A percentile compares a stretch with the other conserved stretches of the same genome.
Evolutionary conservation across 2,797 vertebrate genomes (phyloP).

Genomic region (Liparis tanakae): DNA sequence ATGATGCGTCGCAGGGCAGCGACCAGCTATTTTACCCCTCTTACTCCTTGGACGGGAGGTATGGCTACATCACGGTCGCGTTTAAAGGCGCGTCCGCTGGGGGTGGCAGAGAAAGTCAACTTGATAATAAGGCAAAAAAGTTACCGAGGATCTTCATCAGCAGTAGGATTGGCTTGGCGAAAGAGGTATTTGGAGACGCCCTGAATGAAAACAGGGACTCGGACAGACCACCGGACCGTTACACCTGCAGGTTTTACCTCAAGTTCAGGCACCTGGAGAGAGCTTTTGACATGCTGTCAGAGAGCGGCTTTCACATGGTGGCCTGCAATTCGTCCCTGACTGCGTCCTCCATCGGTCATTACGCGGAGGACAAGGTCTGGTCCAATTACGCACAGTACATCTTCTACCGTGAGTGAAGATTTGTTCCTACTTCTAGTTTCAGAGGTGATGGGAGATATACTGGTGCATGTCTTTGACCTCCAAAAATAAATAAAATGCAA

Average conservation of each 20-base stretch:
- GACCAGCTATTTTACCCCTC: slow-evolving; percentile 90
- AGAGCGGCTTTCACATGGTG: slow-evolving; percentile 97
- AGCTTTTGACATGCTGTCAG: slow-evolving; percentile 98
- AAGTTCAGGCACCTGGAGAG: slow-evolving; percentile 96
- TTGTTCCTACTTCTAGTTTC: slow-evolving; percentile 36
- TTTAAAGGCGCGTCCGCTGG: slow-evolving; percentile 89
- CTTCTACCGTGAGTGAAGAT: slow-evolving; percentile 97
- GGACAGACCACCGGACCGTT: slow-evolving; percentile 92
- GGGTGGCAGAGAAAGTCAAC: slow-evolving; percentile 89
- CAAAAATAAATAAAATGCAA: slow-evolving; percentile 15
- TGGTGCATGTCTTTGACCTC: slow-evolving; percentile 1
- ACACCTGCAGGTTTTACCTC: slow-evolving; percentile 96
- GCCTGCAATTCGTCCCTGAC: slow-evolving; percentile 97
- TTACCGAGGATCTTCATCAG: slow-evolving; percentile 96
- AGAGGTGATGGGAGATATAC: slow-evolving; percentile 3
- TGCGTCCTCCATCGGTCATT: slow-evolving; percentile 89
- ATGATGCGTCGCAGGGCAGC: slow-evolving; percentile 92
- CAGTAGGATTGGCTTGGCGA: slow-evolving; percentile 93
- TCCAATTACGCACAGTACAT: slow-evolving; percentile 98
- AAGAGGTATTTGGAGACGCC: slow-evolving; percentile 97
- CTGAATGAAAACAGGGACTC: slow-evolving; percentile 94
- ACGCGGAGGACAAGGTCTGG: slow-evolving; percentile 95
- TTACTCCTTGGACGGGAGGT: slow-evolving; percentile 89
- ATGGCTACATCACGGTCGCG: slow-evolving; percentile 97
- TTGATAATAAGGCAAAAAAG: slow-evolving; percentile 90